A percentile compares a stretch with the other conserved stretches of the same genome.
These are phyloP conservation scores for Anthrax anthrax DNA, from an alignment of 2,888 invertebrate species.

Conservation along the genomic window DNA sequence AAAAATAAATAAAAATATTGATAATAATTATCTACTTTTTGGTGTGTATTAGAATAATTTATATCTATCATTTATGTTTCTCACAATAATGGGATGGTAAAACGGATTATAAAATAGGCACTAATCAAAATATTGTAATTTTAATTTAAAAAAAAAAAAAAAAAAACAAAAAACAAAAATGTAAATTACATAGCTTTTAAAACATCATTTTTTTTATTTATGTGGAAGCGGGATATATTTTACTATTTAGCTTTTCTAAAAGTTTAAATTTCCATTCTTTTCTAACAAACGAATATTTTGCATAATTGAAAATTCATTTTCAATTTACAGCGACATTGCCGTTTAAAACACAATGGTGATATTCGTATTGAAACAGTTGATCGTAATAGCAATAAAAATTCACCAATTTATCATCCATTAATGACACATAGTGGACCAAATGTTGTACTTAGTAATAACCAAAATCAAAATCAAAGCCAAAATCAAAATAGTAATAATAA, in stretches of 20 bases:
- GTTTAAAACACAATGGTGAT: conserved; percentile 62
- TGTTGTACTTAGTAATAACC: neutral
- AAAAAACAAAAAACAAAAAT: neutral
- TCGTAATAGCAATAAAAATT: conserved; percentile 19
- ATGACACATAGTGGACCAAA: conserved; percentile 8
- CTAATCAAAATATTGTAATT: too few species aligned
- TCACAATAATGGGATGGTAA: too few species aligned
- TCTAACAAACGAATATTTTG: neutral
- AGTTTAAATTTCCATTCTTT: neutral
- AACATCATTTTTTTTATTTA: neutral
- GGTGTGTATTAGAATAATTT: too few species aligned
- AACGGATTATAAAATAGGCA: too few species aligned
- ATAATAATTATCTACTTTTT: too few species aligned
- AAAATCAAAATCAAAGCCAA: neutral
- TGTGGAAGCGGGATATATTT: conserved; percentile 3
- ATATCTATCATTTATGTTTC: too few species aligned
- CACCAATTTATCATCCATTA: conserved; percentile 28
- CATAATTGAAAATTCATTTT: neutral
- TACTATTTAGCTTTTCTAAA: neutral
- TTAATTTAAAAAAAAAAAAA: neutral
- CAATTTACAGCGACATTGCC: conserved; percentile 54
- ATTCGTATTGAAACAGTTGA: conserved; percentile 48
- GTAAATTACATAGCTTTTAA: neutral
- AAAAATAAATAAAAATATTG: too few species aligned
- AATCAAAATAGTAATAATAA: too few species aligned